Evolutionary conservation across 2,888 invertebrate genomes (phyloP), one percentile per base, ranked within the genome.

Genomic region (Pyrocoelia pectoralis): DNA sequence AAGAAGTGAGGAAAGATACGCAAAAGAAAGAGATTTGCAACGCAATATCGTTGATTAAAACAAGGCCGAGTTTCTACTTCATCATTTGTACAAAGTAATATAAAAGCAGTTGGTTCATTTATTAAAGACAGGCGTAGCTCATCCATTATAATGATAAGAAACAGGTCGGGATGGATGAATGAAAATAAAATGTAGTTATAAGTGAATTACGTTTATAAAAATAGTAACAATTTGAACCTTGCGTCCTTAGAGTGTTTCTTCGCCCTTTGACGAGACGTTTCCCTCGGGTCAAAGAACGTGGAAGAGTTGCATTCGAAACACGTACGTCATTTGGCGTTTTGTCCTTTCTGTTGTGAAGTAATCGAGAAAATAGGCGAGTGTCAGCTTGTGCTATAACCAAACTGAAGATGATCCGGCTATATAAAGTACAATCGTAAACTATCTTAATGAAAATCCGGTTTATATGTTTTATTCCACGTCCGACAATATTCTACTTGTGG

Each of bases 291-390:
- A 55, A 58, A 60, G 48, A 6, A 59, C 56, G 55, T 46, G 56
- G 49, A 46, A 38, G 52, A 51, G 68, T 68, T 69, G 68, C 65
- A 66, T 73, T 72, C 73, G 46, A 62, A 67, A 70, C 73, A 73
- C 73, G 73, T 73, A 55, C 72, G 71, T 73, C 73, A 73, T 73
- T 73, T 71, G 70, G 68, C 70, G 70, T 69, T 69, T 69, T 69
- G 70, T 70, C 70, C 24, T 24, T 69, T 68, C 58, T 65, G 67
- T 63, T 62, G 66, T 64, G 67, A 67, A 67, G 41, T 68, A 64
- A 69, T 68, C 65, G 64, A 59, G 68, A 70, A 72, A 71, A 72
- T 70, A 70, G 70, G 63, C 58, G 54, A 48, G 69, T 70, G 72
- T 70, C 72, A 72, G 71, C 70, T 71, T 72, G 72, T 66, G 17